Percentiles rank a stretch among this genome's conserved stretches.
These are phyloP conservation scores for Tadarida brasiliensis DNA, from an alignment of 2,797 vertebrate genomes.

Conservation along the genomic window DNA sequence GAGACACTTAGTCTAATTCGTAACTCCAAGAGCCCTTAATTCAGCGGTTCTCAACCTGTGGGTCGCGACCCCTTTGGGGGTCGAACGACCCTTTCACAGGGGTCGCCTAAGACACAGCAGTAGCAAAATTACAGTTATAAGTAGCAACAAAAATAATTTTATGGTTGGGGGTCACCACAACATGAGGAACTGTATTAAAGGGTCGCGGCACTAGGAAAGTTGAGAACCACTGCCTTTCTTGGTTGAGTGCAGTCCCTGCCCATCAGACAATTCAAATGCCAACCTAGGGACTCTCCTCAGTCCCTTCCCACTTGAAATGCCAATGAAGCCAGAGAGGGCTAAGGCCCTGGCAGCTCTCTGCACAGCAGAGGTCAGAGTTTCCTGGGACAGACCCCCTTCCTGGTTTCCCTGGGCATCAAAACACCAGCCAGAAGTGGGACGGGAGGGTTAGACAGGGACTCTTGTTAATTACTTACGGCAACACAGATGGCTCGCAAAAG, in stretches of 20 bases:
- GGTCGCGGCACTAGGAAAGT: too few species aligned
- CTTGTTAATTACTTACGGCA: neutral
- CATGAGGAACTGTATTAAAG: too few species aligned
- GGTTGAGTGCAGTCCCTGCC: neutral
- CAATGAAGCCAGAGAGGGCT: neutral
- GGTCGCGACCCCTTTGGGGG: too few species aligned
- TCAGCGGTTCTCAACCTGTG: too few species aligned
- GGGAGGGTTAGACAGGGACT: neutral
- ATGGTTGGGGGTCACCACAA: too few species aligned
- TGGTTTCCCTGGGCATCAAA: neutral
- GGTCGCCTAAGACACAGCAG: too few species aligned
- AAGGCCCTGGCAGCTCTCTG: neutral
- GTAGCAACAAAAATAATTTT: too few species aligned
- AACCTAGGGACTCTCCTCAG: neutral
- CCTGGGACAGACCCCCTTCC: neutral
- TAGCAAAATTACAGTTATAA: too few species aligned
- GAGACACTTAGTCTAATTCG: conserved; percentile 29
- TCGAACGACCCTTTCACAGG: too few species aligned
- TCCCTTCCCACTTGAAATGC: neutral
- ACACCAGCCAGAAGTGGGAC: neutral
- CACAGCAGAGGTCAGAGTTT: neutral
- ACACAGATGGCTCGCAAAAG: neutral
- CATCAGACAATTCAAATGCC: neutral
- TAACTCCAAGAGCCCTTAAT: neutral
- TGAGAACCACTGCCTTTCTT: neutral